Evolutionary conservation across 2,113 vertebrate genomes (phyloP).

Genomic region (Nycticorax nycticorax): DNA sequence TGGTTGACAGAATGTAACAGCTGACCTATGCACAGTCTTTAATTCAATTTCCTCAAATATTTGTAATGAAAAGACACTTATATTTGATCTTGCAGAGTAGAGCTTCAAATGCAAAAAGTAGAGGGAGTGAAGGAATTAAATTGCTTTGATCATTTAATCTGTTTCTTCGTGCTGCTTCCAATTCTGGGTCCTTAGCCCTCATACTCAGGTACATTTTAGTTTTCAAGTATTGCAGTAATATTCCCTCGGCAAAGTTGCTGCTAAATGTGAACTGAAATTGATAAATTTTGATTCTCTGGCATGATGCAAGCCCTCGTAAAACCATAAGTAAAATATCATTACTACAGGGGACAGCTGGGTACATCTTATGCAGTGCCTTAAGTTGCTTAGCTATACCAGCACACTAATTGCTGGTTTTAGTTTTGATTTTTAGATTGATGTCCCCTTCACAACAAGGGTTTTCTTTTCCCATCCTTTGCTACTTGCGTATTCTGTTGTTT

Average conservation of each 20-base stretch:
- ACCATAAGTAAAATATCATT: not conserved
- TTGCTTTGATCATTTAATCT: not conserved
- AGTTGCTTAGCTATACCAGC: not conserved
- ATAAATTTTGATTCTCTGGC: not conserved
- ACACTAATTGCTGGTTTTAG: not conserved
- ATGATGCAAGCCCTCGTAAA: not conserved
- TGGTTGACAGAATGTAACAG: not conserved
- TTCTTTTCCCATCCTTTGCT: not conserved
- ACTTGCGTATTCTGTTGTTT: not conserved
- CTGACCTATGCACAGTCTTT: not conserved
- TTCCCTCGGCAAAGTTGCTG: not conserved
- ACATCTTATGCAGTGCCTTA: not conserved
- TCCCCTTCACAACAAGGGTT: not conserved
- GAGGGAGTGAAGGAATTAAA: not conserved
- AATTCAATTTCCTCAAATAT: not conserved
- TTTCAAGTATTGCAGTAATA: not conserved
- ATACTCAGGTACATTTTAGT: not conserved
- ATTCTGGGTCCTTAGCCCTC: not conserved
- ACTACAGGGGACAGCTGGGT: not conserved
- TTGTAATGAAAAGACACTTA: rapidly evolving
- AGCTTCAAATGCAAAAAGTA: not conserved
- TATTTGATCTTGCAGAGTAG: not conserved
- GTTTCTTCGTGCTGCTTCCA: not conserved
- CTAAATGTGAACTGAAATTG: not conserved
- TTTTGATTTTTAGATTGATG: not conserved